Conservation (phyloP, 2,113 vertebrate species). For the Takifugu flavidus region DNA sequence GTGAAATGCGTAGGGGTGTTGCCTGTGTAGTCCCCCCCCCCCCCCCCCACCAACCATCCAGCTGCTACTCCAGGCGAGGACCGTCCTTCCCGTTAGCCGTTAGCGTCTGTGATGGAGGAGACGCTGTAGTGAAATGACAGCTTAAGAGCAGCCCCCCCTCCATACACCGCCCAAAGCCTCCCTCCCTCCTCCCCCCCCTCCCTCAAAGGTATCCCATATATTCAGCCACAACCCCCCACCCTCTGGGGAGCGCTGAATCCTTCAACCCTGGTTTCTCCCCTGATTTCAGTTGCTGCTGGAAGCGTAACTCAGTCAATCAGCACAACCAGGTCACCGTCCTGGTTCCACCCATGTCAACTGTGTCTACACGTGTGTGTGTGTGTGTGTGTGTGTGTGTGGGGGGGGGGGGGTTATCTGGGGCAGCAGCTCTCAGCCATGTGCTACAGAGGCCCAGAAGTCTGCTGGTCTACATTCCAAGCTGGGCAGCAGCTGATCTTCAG, state of each 20-base stretch:
- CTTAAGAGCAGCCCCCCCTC: conserved; percentile 54
- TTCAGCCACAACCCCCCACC: conserved; percentile 21
- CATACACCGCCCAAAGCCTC: not conserved
- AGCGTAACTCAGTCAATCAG: conserved; percentile 73
- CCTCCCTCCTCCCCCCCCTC: conserved; percentile 14
- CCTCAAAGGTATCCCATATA: conserved; percentile 50
- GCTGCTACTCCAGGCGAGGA: conserved; percentile 28
- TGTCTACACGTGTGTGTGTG: conserved; percentile 28
- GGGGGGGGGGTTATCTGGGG: conserved; percentile 45
- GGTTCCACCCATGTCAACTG: conserved; percentile 57
- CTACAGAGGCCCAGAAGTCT: conserved; percentile 45
- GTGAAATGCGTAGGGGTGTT: no score
- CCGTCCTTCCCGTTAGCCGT: conserved; percentile 55
- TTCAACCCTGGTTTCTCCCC: conserved; percentile 55
- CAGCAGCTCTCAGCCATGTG: conserved; percentile 59
- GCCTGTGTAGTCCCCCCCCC: not conserved
- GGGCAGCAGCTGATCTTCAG: conserved; percentile 51
- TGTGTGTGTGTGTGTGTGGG: conserved; percentile 21
- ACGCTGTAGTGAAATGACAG: conserved; percentile 67
- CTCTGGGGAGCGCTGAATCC: conserved; percentile 45
- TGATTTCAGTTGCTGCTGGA: conserved; percentile 52
- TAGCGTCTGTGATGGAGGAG: conserved; percentile 59
- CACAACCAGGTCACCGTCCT: conserved; percentile 75
- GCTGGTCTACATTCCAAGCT: conserved; percentile 54
- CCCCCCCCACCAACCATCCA: not conserved